These are phyloP conservation scores for Eilema sororculum DNA, from an alignment of 2,888 invertebrate genomes.

Conservation along the genomic window DNA sequence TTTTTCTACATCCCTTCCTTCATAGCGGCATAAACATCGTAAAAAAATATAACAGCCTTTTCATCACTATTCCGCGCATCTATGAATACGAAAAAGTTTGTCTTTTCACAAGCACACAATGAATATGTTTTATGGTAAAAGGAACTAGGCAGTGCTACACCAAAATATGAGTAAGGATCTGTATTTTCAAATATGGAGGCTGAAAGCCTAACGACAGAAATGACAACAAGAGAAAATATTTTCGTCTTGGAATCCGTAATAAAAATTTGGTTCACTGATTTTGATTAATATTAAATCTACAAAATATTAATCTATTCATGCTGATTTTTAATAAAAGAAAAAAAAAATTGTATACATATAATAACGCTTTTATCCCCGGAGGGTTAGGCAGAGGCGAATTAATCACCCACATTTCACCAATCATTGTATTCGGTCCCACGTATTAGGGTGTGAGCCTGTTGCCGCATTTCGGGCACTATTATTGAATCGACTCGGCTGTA, in stretches of 20 bases:
- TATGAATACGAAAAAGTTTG: constrained; percentile 15
- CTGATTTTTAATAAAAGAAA: too few species aligned
- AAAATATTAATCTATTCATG: background rate
- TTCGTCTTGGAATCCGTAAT: background rate
- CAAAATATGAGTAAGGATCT: background rate
- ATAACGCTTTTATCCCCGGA: too few species aligned
- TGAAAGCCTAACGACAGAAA: background rate
- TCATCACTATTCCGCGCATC: background rate
- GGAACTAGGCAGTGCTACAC: background rate
- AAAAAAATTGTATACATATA: too few species aligned
- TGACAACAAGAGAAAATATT: background rate
- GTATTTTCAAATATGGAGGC: background rate
- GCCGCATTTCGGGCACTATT: too few species aligned
- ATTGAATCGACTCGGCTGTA: too few species aligned
- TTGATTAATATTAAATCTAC: too few species aligned
- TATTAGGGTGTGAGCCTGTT: too few species aligned
- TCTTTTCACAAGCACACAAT: constrained; percentile 6
- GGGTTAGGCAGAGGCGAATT: too few species aligned
- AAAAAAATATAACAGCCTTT: background rate
- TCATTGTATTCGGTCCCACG: too few species aligned
- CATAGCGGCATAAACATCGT: background rate
- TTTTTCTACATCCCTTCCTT: background rate
- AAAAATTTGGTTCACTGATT: background rate
- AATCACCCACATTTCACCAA: too few species aligned
- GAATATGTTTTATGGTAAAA: constrained; percentile 4